Evolutionary conservation across 2,797 vertebrate genomes (phyloP), one percentile per base, ranked within the genome.

Genomic region (Clarias platycephalus): DNA sequence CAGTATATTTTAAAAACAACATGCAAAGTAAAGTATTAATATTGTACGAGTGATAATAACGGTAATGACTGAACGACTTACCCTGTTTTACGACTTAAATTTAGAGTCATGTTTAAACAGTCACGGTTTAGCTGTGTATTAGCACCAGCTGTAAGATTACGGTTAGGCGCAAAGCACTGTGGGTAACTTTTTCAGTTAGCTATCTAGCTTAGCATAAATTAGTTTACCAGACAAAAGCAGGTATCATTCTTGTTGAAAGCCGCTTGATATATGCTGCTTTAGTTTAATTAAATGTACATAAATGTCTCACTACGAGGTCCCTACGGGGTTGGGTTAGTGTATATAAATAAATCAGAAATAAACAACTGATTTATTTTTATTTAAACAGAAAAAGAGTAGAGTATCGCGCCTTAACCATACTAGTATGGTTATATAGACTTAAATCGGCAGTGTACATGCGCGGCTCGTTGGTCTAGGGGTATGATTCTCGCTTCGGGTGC

Each of bases 401-500:
- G 5, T 44, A 2, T 10, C 0, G 9, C 28, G 3, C 4, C 4
- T 7, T 15, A 1, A 16, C 13, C 13, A 26, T 22, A 18, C 16
- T 12, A 3, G 26, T 2, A 62, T n/a, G 1, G 4, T 80, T 67
- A 66, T 0, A 80, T 80, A 55, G 40, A 80, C 62, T 22, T 16
- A 67, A 80, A 80, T 80, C 78, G 22, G 9, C 40, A 1, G 1
- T 2, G 53, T 55, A 80, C 78, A 53, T 89, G 91, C 90, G 87
- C 67, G 94, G 94, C 94, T 94, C 93, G 93, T 95, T 95, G 94
- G 94, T 95, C 94, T 95, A 94, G 94, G 94, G 94, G 95, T 95
- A 95, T 95, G 94, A 95, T 95, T 95, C 93, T 95, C 93, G 94
- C 94, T 95, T 95, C 91, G 94, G 94, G 93, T 95, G 94, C 93